These are phyloP conservation scores for Siniperca undulata DNA, from an alignment of 2,797 vertebrate genomes.

Conservation along the genomic window DNA sequence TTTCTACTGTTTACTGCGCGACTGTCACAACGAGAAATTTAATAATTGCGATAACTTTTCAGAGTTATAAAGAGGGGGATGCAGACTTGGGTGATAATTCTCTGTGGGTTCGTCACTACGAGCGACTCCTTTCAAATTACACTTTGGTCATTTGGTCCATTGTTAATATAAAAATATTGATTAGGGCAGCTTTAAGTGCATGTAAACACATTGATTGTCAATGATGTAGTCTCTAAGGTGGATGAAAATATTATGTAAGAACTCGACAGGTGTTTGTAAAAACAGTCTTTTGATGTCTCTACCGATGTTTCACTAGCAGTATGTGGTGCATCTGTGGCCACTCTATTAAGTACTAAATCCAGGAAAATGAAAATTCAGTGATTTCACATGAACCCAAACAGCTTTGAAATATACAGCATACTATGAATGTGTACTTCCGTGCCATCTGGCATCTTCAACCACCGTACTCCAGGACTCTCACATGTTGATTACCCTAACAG, in stretches of 20 bases:
- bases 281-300: neutral
- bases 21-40: neutral
- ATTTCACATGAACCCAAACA: neutral
- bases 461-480: constrained; percentile 8
- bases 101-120: neutral
- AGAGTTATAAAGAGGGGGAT: neutral
- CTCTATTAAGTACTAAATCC: neutral
- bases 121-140: constrained; percentile 4
- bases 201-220: neutral
- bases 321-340: neutral
- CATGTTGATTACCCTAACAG: constrained; percentile 32
- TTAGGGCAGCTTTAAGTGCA: neutral
- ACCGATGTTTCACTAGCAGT: neutral
- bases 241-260: neutral
- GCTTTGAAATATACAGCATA: neutral
- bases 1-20: neutral
- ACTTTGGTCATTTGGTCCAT: neutral
- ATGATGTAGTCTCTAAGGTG: neutral
- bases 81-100: neutral
- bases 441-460: constrained; percentile 23
- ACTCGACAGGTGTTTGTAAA: neutral
- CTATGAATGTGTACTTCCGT: neutral
- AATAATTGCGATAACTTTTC: neutral
- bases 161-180: constrained; percentile 3
- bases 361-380: neutral